A percentile compares a stretch with the other conserved stretches of the same genome.
Evolutionary conservation across 2,113 vertebrate genomes (phyloP).

Genomic region (Channa maculata): DNA sequence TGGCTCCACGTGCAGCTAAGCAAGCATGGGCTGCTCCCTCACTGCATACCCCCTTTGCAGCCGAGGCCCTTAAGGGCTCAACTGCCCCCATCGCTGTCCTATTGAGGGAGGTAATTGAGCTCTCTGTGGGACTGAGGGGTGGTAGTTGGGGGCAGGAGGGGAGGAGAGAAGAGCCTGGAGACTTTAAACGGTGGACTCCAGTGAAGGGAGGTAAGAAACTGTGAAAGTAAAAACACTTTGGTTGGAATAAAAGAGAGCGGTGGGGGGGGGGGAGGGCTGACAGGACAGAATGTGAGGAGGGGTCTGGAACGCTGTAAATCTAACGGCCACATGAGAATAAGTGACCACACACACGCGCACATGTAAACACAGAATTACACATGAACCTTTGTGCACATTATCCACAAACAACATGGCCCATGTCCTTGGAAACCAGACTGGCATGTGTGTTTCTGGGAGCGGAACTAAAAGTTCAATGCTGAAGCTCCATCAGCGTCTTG

Average conservation of each 20-base stretch:
- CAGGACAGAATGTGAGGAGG: constrained; percentile 33
- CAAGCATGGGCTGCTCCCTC: constrained; percentile 24
- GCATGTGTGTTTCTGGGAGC: constrained; percentile 52
- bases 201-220: constrained; percentile 51
- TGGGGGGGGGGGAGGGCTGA: background rate
- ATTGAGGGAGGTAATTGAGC: constrained; percentile 68
- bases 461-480: constrained; percentile 43
- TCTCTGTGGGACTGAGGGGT: constrained; percentile 27
- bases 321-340: constrained; percentile 38
- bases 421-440: constrained; percentile 56
- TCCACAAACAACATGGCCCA: constrained; percentile 58
- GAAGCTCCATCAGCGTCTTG: background rate
- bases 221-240: constrained; percentile 64
- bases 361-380: constrained; percentile 2
- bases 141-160: background rate
- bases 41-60: constrained; percentile 27
- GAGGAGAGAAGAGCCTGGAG: constrained; percentile 17
- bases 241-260: constrained; percentile 52
- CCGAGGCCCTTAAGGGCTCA: constrained; percentile 4
- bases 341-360: constrained; percentile 41
- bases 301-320: constrained; percentile 45
- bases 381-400: background rate
- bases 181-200: constrained; percentile 35
- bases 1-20: constrained; percentile 20
- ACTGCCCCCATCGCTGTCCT: constrained; percentile 22